phyloP scores from a whole-genome alignment of 2,113 vertebrate species.

The Neotoma lepida region DNA sequence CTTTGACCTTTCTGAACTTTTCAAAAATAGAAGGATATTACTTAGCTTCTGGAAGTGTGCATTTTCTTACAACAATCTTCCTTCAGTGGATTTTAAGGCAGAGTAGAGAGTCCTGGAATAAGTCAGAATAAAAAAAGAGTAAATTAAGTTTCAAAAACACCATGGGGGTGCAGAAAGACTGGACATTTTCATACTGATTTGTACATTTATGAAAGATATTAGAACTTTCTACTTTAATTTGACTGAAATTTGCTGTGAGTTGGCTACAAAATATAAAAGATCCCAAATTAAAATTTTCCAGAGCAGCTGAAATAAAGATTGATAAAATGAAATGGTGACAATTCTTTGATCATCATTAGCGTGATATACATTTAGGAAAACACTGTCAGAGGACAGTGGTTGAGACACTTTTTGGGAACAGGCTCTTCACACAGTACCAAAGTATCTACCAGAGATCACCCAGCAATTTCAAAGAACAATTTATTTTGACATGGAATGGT shows the following conservation, averaged over 20 bases:
- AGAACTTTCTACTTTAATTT: not conserved
- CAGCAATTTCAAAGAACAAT: not conserved
- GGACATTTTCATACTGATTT: not conserved
- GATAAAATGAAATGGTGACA: not conserved
- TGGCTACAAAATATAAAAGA: not conserved
- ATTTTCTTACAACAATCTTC: conserved; percentile 12
- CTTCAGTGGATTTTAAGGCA: not conserved
- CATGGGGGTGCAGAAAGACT: not conserved
- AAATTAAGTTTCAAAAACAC: not conserved
- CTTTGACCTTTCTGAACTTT: not conserved
- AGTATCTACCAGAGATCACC: not conserved
- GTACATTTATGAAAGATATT: not conserved
- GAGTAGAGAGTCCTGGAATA: not conserved
- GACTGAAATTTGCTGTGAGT: not conserved
- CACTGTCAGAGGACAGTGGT: not conserved
- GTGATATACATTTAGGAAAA: not conserved
- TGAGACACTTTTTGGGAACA: not conserved
- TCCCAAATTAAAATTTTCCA: not conserved
- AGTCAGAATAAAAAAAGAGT: conserved; percentile 20
- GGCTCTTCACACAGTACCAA: not conserved
- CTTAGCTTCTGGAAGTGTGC: not conserved
- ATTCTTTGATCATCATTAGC: not conserved
- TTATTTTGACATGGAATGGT: not conserved
- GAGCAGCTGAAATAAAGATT: not conserved
- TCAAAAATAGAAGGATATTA: not conserved